Conservation (phyloP, 1,140 invertebrate genomes). For the Lordiphosa mommai region DNA sequence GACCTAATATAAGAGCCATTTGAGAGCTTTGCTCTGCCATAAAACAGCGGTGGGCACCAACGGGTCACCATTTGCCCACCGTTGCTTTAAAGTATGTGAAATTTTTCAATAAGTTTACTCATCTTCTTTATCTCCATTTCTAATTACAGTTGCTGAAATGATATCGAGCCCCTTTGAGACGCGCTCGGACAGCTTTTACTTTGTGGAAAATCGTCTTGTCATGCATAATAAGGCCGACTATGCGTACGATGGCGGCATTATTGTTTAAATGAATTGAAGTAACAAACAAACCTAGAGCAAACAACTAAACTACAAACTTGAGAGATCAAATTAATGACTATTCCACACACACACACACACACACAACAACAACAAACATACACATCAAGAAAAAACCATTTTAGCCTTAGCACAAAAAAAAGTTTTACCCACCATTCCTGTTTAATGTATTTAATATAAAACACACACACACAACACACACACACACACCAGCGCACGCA, state of each 20-base stretch:
- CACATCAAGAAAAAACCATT: conserved; percentile 59
- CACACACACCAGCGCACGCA: conserved; percentile 52
- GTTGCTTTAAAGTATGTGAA: background rate
- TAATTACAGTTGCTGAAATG: conserved; percentile 98
- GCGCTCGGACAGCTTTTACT: conserved; percentile 98
- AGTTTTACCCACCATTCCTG: conserved; percentile 74
- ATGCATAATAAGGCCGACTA: conserved; percentile 97
- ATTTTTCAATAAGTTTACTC: conserved; percentile 1
- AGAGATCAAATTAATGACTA: conserved; percentile 45
- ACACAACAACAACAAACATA: conserved; percentile 26
- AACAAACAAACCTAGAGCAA: conserved; percentile 29
- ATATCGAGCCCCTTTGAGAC: conserved; percentile 97
- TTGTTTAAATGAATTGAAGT: conserved; percentile 45
- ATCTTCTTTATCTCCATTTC: background rate
- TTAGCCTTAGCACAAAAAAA: conserved; percentile 72
- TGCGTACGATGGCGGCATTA: conserved; percentile 76
- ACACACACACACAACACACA: conserved; percentile 27
- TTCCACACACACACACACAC: conserved; percentile 16
- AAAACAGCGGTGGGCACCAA: too few relatives aligned
- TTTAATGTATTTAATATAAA: conserved; percentile 65
- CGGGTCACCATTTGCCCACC: background rate
- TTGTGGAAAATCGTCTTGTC: conserved; percentile 96
- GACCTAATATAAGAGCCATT: too few relatives aligned
- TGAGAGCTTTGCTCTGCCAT: too few relatives aligned
- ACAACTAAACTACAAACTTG: conserved; percentile 35